A percentile compares a stretch with the other conserved stretches of the same genome.
Conservation (phyloP, 2,888 invertebrate genomes). For the Drosophila bunnanda region DNA sequence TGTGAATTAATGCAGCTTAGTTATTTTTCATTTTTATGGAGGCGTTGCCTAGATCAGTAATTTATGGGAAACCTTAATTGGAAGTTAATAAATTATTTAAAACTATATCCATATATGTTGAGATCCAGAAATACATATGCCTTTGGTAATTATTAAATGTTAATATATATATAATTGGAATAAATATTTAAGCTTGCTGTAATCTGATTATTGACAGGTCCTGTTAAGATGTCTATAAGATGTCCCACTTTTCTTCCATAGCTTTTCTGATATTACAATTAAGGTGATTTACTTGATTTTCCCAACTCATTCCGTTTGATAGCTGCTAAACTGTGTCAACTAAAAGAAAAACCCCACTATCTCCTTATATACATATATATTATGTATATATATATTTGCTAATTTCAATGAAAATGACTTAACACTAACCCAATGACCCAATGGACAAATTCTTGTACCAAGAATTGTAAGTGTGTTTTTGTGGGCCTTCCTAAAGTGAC, state of each 20-base stretch:
- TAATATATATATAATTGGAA: background rate
- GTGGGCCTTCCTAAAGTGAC: slow-evolving; percentile 38
- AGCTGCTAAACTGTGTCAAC: slow-evolving; percentile 42
- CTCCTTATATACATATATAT: slow-evolving; percentile 27
- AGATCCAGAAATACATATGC: background rate
- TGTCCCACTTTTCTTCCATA: background rate
- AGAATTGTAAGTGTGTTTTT: slow-evolving; percentile 43
- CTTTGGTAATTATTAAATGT: background rate
- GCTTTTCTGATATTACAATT: background rate
- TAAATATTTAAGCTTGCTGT: background rate
- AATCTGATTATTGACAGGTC: too few relatives aligned
- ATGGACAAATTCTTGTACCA: slow-evolving; percentile 76
- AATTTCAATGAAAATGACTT: slow-evolving; percentile 79
- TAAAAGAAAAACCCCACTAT: slow-evolving; percentile 24
- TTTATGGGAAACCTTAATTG: background rate
- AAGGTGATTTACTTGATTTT: slow-evolving; percentile 18
- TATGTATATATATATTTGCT: slow-evolving; percentile 29
- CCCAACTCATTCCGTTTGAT: slow-evolving; percentile 4
- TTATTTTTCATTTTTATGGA: background rate
- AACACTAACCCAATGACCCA: slow-evolving; percentile 80
- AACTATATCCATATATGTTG: background rate
- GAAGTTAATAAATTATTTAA: background rate
- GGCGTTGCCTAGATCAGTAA: background rate
- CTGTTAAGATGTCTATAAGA: too few relatives aligned
- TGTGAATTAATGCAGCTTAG: background rate